Evolutionary conservation across 2,888 invertebrate species (phyloP).

Genomic region (Cerastoderma edule): DNA sequence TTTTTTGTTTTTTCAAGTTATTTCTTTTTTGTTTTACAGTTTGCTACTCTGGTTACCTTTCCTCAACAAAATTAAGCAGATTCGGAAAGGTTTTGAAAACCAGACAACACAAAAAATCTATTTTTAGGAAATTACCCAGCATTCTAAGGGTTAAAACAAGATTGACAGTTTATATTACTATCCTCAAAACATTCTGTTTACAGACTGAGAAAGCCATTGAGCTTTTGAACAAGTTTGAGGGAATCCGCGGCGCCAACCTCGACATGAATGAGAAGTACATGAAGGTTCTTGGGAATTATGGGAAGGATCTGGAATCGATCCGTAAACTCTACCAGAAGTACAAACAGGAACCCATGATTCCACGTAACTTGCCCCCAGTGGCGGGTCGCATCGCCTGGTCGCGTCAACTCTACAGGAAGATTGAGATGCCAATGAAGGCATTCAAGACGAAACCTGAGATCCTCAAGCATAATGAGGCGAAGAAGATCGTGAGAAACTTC

Average conservation of each 20-base stretch:
- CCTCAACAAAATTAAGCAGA: too few species aligned
- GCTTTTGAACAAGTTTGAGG: conserved; percentile 82
- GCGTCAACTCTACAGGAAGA: conserved; percentile 91
- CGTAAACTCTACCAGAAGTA: conserved; percentile 91
- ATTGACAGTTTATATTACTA: too few species aligned
- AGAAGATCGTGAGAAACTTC: conserved; percentile 83
- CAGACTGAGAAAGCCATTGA: conserved; percentile 83
- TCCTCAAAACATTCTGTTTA: conserved; percentile 31
- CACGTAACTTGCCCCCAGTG: conserved; percentile 95
- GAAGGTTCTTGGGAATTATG: conserved; percentile 84
- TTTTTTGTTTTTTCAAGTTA: too few species aligned
- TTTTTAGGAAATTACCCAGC: too few species aligned
- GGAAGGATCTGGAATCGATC: conserved; percentile 93
- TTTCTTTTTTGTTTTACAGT: too few species aligned
- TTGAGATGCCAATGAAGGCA: conserved; percentile 91
- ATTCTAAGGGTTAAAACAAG: too few species aligned
- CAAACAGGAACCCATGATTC: conserved; percentile 94
- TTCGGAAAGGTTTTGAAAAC: too few species aligned
- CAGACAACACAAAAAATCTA: too few species aligned
- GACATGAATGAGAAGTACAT: conserved; percentile 84
- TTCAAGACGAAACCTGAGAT: conserved; percentile 83
- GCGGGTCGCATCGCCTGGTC: conserved; percentile 92
- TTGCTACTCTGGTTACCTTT: too few species aligned
- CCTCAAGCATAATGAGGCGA: conserved; percentile 82
- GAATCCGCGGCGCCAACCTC: conserved; percentile 80